A percentile compares a stretch with the other conserved stretches of the same genome.
Evolutionary conservation across 2,797 vertebrate genomes (phyloP).

Genomic region (Sebastes reedi): DNA sequence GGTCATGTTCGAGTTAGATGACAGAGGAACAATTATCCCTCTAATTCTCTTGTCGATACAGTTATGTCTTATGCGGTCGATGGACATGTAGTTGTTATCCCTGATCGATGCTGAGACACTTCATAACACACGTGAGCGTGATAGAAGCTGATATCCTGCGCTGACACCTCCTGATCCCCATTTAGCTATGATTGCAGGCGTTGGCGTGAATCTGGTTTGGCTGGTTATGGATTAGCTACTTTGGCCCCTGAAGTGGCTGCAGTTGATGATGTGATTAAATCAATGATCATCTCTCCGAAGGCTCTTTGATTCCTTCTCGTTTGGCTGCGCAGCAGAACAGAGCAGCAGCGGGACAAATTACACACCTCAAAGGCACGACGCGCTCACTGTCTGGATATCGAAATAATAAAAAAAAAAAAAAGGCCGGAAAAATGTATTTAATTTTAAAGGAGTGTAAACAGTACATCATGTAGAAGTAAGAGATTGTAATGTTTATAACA

Average conservation of each 20-base stretch:
- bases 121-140: slow-evolving; percentile 89
- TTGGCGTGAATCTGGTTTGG: slow-evolving; percentile 83
- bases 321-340: slow-evolving; percentile 67
- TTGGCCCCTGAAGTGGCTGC: slow-evolving; percentile 89
- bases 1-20: slow-evolving; percentile 25
- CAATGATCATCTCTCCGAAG: slow-evolving; percentile 87
- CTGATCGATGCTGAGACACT: slow-evolving; percentile 89
- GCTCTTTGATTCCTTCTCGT: slow-evolving; percentile 82
- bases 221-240: slow-evolving; percentile 89
- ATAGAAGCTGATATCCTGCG: slow-evolving; percentile 86
- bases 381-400: not conserved
- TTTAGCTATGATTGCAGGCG: slow-evolving; percentile 83
- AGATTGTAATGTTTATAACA: not conserved
- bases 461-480: not conserved
- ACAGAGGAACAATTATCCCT: slow-evolving; percentile 74
- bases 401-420: not conserved
- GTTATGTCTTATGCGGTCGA: slow-evolving; percentile 83
- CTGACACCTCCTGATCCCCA: slow-evolving; percentile 66
- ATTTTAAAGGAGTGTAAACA: not conserved
- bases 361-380: not conserved
- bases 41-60: slow-evolving; percentile 89
- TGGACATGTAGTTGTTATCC: slow-evolving; percentile 84
- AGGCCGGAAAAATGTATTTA: not conserved
- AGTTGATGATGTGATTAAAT: slow-evolving; percentile 92
- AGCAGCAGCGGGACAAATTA: slow-evolving; percentile 8